phyloP scores from a whole-genome alignment of 2,888 invertebrate genomes.

The Cephalotes varians region DNA sequence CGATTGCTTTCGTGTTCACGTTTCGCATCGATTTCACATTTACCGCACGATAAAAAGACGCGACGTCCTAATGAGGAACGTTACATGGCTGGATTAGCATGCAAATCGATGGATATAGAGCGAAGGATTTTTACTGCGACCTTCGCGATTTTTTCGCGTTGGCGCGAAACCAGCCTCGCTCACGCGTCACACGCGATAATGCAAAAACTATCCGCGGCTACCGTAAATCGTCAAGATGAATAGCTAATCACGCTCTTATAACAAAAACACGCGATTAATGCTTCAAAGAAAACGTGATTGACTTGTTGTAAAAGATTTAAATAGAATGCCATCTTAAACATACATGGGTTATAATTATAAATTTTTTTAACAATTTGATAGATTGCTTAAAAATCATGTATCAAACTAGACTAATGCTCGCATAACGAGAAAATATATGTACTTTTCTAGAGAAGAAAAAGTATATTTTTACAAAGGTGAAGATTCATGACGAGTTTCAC shows the following conservation, averaged over 20 bases:
- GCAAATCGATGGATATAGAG: slow-evolving; percentile 36
- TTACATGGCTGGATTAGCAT: slow-evolving; percentile 27
- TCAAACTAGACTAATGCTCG: neutral
- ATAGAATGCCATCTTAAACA: neutral
- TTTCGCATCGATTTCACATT: neutral
- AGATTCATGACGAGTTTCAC: neutral
- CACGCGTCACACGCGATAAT: neutral
- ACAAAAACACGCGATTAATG: neutral
- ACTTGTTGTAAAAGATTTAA: neutral
- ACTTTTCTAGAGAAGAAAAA: neutral
- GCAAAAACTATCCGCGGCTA: slow-evolving; percentile 9
- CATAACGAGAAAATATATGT: neutral
- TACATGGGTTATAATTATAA: neutral
- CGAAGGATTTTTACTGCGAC: slow-evolving; percentile 13
- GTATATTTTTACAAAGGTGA: neutral
- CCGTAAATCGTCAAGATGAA: slow-evolving; percentile 21
- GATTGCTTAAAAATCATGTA: neutral
- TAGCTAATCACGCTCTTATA: neutral
- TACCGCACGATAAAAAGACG: slow-evolving; percentile 12
- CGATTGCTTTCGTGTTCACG: neutral
- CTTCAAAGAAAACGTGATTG: neutral
- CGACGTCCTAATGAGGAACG: neutral
- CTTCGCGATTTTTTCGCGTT: slow-evolving; percentile 17
- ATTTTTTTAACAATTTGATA: neutral
- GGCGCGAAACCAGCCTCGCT: slow-evolving; percentile 1